Base-by-base conservation (phyloP, 2,888 invertebrate genomes). In the Tholera decimalis region DNA sequence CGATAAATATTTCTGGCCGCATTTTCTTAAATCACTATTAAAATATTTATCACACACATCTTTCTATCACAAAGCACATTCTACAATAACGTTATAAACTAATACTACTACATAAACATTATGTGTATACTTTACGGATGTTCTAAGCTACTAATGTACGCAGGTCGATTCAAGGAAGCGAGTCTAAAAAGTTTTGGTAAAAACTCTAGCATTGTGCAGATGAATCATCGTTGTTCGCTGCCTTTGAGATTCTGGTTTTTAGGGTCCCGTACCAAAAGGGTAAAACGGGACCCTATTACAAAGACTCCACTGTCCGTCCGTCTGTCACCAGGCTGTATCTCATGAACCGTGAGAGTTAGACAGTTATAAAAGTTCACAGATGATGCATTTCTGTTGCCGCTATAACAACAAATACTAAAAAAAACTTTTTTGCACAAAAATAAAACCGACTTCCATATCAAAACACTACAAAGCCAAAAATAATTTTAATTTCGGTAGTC, bases 181-280 rank as follows among this genome's bases (percentile, higher is more conserved):
- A 0, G 9, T 30, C 43, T 50, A 79, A 79, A 79, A 79, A 79
- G 28, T 24, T 50, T 26, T 4, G 11, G n/a, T 26, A 79, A 82
- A 79, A 78, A 62, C 22, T 5, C 15, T 50, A 37, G 13, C 22
- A 61, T 61, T 49, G 60, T 51, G 50, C 46, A 35, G 22, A n/a
- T 58, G 46, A 73, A 15, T 71, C 51, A 44, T 43, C 8, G 44
- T 1, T 39, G 30, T 37, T 65, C 46, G 65, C 8, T 50, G 8
- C 37, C 22, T 54, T 54, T 22, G 39, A 22, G 9, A n/a, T 22
- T 35, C 20, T 5, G 2, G 39, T 35, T 35, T 35, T 2, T n/a
- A n/a, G n/a, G n/a, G n/a, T n/a, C n/a, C n/a, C n/a, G n/a, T n/a
- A n/a, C n/a, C n/a, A n/a, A n/a, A n/a, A n/a, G n/a, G n/a, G n/a